A percentile compares a stretch with the other conserved stretches of the same genome.
These are phyloP conservation scores for Trichonephila clavata DNA, from an alignment of 1,140 invertebrate genomes.

Conservation along the genomic window DNA sequence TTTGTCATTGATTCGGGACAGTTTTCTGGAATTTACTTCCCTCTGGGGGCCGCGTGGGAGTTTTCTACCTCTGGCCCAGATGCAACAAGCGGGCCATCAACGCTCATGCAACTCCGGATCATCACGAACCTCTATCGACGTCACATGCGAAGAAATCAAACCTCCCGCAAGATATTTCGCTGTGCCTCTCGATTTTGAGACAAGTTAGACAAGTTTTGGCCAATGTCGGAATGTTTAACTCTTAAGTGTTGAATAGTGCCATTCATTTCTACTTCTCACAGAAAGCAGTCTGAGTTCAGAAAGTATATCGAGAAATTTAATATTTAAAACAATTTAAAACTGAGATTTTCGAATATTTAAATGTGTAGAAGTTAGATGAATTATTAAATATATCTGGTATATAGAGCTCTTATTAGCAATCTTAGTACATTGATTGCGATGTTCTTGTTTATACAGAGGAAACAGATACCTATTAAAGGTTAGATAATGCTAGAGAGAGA, in stretches of 20 bases:
- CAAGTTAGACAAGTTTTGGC: conserved; percentile 51
- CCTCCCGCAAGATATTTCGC: conserved; percentile 35
- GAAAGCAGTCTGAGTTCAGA: no score
- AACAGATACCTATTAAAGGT: no score
- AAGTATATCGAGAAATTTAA: no score
- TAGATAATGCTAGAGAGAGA: no score
- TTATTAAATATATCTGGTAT: no score
- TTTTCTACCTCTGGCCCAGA: not conserved
- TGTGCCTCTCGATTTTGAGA: not conserved
- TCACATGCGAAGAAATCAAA: conserved; percentile 53
- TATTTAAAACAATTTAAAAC: no score
- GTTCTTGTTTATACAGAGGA: no score
- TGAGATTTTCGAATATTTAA: no score
- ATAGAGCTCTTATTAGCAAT: no score
- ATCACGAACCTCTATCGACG: conserved; percentile 48
- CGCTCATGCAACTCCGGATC: conserved; percentile 33
- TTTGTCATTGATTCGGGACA: conserved; percentile 53
- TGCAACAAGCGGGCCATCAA: conserved; percentile 45
- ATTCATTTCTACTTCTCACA: not conserved
- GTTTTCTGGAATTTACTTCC: conserved; percentile 25
- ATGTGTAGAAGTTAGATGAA: no score
- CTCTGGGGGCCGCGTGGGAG: conserved; percentile 24
- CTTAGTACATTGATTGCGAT: no score
- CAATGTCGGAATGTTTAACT: conserved; percentile 2
- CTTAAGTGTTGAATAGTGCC: not conserved